A percentile compares a stretch with the other conserved stretches of the same genome.
Conservation (phyloP, 2,797 vertebrate species). For the Echiichthys vipera region DNA sequence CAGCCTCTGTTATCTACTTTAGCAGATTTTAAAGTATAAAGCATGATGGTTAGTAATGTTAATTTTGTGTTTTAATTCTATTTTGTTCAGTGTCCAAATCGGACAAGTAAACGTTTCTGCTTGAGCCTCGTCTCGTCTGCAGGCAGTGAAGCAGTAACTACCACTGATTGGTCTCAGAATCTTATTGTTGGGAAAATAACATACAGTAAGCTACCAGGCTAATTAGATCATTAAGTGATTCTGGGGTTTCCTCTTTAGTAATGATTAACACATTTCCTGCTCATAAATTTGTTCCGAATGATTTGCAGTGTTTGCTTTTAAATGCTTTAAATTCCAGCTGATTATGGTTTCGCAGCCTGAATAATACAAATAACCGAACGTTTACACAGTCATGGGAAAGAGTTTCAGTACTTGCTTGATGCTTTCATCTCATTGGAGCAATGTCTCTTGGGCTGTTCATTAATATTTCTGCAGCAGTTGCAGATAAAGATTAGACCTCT, state of each 20-base stretch:
- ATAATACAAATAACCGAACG: not conserved
- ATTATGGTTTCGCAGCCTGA: not conserved
- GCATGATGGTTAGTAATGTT: not conserved
- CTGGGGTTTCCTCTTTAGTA: not conserved
- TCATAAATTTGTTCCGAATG: not conserved
- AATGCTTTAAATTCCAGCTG: constrained; percentile 6
- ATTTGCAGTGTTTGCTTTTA: constrained; percentile 10
- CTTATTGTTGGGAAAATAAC: not conserved
- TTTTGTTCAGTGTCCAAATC: constrained; percentile 5
- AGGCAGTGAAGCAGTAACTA: not conserved
- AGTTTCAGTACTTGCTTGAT: not conserved
- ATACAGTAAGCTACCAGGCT: not conserved
- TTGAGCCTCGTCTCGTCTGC: not conserved
- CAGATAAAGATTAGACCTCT: too few relatives aligned
- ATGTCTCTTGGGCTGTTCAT: too few relatives aligned
- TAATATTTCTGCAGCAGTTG: too few relatives aligned
- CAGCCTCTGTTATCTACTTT: not conserved
- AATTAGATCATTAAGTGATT: not conserved
- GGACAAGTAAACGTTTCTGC: not conserved
- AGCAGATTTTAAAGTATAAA: not conserved
- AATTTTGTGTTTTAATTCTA: not conserved
- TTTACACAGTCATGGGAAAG: not conserved
- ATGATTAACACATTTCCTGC: not conserved
- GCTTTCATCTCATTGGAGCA: not conserved
- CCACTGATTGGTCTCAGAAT: not conserved